Evolutionary conservation across 2,888 invertebrate genomes (phyloP).

Genomic region (Drosophila neonasuta): DNA sequence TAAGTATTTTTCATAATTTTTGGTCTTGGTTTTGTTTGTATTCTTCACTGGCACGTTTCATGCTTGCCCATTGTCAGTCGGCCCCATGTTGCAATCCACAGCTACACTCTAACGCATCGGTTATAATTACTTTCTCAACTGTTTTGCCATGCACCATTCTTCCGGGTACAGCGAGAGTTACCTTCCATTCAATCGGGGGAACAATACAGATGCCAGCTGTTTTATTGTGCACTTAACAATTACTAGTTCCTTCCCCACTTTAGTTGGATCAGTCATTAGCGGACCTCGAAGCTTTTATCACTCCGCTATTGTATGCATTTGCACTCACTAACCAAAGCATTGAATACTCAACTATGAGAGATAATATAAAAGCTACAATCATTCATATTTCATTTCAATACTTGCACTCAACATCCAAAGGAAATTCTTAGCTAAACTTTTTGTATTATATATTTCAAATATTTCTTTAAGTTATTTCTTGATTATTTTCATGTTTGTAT

Average conservation of each 20-base stretch:
- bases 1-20: conserved; percentile 9
- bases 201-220: conserved; percentile 30
- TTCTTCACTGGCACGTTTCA: conserved; percentile 54
- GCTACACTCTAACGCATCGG: conserved; percentile 17
- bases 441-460: too few species aligned
- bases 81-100: conserved; percentile 27
- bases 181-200: neutral
- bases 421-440: too few species aligned
- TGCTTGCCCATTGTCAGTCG: conserved; percentile 46
- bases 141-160: conserved; percentile 11
- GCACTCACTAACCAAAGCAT: neutral
- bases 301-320: neutral
- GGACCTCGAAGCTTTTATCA: neutral
- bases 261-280: neutral
- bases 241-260: conserved; percentile 1
- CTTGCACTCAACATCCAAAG: too few species aligned
- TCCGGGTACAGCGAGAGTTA: conserved; percentile 10
- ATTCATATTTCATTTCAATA: too few species aligned
- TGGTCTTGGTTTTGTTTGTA: conserved; percentile 27
- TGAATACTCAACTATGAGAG: neutral
- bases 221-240: conserved; percentile 1
- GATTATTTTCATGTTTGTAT: too few species aligned
- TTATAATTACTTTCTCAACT: conserved; percentile 12
- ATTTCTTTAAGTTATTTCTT: too few species aligned
- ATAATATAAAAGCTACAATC: too few species aligned